phyloP scores from a whole-genome alignment of 2,888 invertebrate genomes.

The Hypsopygia costalis region DNA sequence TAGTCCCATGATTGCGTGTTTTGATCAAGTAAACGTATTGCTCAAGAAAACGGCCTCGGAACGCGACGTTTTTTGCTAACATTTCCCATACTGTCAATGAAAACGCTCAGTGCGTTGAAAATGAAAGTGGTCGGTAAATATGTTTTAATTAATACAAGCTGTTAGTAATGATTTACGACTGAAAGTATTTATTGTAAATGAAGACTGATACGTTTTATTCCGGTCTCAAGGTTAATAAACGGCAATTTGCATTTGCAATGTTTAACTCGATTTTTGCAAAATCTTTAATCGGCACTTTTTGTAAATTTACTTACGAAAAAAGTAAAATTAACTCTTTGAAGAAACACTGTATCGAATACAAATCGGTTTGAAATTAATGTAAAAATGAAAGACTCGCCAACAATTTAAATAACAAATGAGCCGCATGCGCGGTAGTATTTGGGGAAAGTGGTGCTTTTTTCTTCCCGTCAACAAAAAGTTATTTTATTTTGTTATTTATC shows the following conservation, averaged over 20 bases:
- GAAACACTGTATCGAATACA: not conserved
- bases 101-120: slow-evolving; percentile 26
- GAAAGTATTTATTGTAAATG: slow-evolving; percentile 1
- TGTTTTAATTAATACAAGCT: not conserved
- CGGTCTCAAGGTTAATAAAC: too few relatives aligned
- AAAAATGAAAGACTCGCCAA: slow-evolving; percentile 1
- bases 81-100: slow-evolving; percentile 38
- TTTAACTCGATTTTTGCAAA: too few relatives aligned
- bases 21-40: slow-evolving; percentile 21
- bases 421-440: not conserved
- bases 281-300: not conserved
- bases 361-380: not conserved
- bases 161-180: not conserved
- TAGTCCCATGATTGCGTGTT: too few relatives aligned
- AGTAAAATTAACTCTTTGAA: not conserved
- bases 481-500: too few relatives aligned
- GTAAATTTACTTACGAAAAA: too few relatives aligned
- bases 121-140: slow-evolving; percentile 37
- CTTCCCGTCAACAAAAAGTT: not conserved
- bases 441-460: slow-evolving; percentile 5
- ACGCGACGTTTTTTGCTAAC: slow-evolving; percentile 23
- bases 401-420: slow-evolving; percentile 11
- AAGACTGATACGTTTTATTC: not conserved
- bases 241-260: too few relatives aligned
- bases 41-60: slow-evolving; percentile 25